A percentile compares a stretch with the other conserved stretches of the same genome.
Conservation (phyloP, 2,797 vertebrate genomes). For the Clarias pachynema region DNA sequence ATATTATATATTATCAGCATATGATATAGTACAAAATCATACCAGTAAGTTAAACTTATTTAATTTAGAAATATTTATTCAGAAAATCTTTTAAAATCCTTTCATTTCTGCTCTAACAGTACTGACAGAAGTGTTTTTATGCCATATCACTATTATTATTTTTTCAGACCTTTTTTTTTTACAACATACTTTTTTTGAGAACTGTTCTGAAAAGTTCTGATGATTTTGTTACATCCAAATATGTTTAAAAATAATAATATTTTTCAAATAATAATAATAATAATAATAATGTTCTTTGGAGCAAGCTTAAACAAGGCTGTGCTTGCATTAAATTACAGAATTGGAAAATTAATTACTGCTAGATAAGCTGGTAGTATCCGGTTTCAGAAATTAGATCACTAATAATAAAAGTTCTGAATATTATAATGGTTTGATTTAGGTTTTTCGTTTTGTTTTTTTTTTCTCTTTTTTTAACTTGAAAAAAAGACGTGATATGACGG, state of each 20-base stretch:
- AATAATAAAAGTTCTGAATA: background rate
- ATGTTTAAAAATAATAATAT: background rate
- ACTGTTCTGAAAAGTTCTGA: background rate
- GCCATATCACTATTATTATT: background rate
- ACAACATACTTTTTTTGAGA: background rate
- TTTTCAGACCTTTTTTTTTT: background rate
- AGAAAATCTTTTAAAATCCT: background rate
- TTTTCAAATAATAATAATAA: background rate
- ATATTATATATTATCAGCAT: background rate
- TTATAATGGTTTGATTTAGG: background rate
- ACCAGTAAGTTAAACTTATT: background rate
- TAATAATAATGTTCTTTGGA: background rate
- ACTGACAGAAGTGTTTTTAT: background rate
- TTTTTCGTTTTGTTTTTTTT: background rate
- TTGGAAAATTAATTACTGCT: background rate
- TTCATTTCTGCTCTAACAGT: background rate
- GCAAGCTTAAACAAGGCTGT: background rate
- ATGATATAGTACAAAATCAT: background rate
- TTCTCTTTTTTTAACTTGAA: conserved; percentile 17
- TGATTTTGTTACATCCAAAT: background rate
- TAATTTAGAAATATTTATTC: background rate
- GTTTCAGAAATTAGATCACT: background rate
- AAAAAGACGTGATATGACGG: conserved; percentile 8
- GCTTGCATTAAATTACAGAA: background rate
- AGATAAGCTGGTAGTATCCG: background rate